Evolutionary conservation across 2,113 vertebrate species (phyloP).

Genomic region (Phrynosoma blainvillii): DNA sequence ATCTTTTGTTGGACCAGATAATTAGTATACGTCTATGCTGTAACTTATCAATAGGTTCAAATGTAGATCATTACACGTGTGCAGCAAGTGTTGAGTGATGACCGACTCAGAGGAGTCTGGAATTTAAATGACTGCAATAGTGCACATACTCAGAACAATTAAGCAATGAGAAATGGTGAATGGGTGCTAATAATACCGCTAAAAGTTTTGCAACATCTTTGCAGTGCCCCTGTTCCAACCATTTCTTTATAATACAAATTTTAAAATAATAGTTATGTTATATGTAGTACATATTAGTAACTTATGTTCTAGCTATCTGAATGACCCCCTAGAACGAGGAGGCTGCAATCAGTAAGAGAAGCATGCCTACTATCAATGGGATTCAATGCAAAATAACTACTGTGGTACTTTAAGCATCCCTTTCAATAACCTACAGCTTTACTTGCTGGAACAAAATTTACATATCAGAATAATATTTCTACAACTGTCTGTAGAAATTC

Average conservation of each 20-base stretch:
- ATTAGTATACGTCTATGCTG: not conserved
- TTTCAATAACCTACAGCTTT: not conserved
- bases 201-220: not conserved
- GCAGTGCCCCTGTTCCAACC: too few species aligned
- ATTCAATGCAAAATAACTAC: not conserved
- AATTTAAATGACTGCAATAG: not conserved
- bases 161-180: not conserved
- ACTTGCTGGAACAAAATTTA: not conserved
- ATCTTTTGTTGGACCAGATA: not conserved
- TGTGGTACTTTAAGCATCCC: not conserved
- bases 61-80: not conserved
- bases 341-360: not conserved
- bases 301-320: not conserved
- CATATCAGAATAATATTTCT: not conserved
- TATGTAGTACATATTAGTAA: not conserved
- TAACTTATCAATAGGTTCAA: not conserved
- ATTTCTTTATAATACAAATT: not conserved
- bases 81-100: not conserved
- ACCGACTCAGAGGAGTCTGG: not conserved
- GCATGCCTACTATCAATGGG: not conserved
- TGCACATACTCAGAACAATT: not conserved
- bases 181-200: not conserved
- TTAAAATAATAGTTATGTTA: not conserved
- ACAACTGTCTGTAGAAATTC: not conserved
- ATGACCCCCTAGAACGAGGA: not conserved